Conservation (phyloP, 1,140 invertebrate species). For the Halictus rubicundus region DNA sequence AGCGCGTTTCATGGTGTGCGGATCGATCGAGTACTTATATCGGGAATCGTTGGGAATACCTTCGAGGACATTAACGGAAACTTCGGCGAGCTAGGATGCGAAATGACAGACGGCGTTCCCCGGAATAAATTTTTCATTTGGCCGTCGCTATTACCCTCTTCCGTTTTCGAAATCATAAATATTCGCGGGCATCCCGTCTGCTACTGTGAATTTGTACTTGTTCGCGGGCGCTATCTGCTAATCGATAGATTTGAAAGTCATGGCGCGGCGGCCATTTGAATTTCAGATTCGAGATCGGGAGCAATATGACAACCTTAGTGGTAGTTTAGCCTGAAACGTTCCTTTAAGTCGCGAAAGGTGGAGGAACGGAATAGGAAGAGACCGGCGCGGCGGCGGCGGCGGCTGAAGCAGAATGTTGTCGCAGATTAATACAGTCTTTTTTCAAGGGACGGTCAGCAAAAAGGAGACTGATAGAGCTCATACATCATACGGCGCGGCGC, state of each 20-base stretch:
- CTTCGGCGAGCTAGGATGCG: neutral
- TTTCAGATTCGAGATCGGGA: constrained; percentile 63
- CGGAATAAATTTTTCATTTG: constrained; percentile 46
- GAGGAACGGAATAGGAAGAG: neutral
- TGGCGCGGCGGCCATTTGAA: constrained; percentile 60
- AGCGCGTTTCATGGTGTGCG: neutral
- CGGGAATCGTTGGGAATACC: neutral
- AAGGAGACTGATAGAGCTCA: constrained; percentile 1
- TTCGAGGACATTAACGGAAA: neutral
- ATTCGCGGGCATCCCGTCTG: constrained; percentile 43
- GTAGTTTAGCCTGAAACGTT: constrained; percentile 52
- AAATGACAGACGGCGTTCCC: constrained; percentile 17
- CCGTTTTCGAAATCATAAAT: constrained; percentile 54
- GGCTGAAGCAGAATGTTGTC: constrained; percentile 34
- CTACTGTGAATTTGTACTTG: constrained; percentile 58
- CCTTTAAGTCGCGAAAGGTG: constrained; percentile 18
- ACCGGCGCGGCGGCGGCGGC: neutral
- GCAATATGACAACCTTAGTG: constrained; percentile 64
- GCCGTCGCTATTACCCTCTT: constrained; percentile 22
- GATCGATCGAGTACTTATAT: neutral
- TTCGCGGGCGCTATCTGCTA: constrained; percentile 47
- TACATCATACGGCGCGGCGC: constrained; percentile 43
- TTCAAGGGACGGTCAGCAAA: neutral
- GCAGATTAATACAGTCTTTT: constrained; percentile 47
- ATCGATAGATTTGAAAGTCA: constrained; percentile 69